Base-by-base conservation (phyloP, 2,888 invertebrate species). In the Ennomos quercinarius region DNA sequence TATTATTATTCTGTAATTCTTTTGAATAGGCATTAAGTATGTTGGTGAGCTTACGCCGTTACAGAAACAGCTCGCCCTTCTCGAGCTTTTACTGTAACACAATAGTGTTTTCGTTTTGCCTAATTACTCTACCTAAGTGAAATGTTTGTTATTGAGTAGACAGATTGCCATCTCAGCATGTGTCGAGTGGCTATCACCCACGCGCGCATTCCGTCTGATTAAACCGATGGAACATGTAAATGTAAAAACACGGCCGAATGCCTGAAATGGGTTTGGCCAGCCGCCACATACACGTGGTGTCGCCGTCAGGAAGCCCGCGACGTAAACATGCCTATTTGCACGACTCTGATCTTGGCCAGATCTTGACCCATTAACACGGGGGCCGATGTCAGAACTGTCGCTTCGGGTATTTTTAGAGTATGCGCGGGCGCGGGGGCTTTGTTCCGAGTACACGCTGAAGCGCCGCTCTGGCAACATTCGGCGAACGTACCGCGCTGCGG, bases 351-450 rank as follows among this genome's bases (percentile, higher is more conserved):
- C 91, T 91, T 91, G 91, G 91, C 88, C 91, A 90, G 91, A 87
- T 91, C 91, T 92, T 92, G 91, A 92, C 91, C 91, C 87, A 92
- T 90, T 89, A 91, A 91, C 89, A 89, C 84, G 81, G 79, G 81
- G 80, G 73, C 79, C 82, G 84, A 81, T 87, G 87, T 88, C 87
- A 86, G 87, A 86, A 84, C 80, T 87, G 91, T 91, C 90, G 89
- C 85, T 87, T 82, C 68, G 73, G 68, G 73, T 91, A 91, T 92
- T 91, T 89, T 84, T 91, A 91, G 91, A 74, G 72, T 67, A 79
- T 67, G 76, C 70, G 82, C 80, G 84, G 80, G 82, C 75, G 81
- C 77, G 82, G 78, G 82, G 78, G 77, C 76, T 78, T 78, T 78
- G 80, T 76, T 74, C 68, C 68, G 78, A 77, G 82, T 78, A 73